A percentile compares a stretch with the other conserved stretches of the same genome.
Conservation (phyloP, 2,113 vertebrate genomes). For the Cervus canadensis region DNA sequence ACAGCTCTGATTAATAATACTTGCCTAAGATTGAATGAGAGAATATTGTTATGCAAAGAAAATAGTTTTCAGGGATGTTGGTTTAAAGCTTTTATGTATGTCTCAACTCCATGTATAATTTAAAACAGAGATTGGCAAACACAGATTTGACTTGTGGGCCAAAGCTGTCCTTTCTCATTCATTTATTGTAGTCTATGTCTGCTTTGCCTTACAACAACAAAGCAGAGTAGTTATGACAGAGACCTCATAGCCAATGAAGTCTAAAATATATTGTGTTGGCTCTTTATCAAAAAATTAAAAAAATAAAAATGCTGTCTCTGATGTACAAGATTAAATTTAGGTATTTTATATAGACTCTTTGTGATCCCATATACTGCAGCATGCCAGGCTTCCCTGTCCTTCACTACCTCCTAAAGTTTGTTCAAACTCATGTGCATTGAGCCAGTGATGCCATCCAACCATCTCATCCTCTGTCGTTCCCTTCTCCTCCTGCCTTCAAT, state of each 20-base stretch:
- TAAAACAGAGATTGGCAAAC: background rate
- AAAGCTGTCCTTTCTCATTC: background rate
- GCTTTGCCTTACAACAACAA: background rate
- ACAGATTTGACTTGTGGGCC: fast-evolving
- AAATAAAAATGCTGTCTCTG: background rate
- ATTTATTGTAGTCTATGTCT: background rate
- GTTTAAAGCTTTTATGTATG: background rate
- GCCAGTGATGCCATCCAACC: background rate
- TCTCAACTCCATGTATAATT: background rate
- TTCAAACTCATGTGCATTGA: background rate
- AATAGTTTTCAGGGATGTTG: background rate
- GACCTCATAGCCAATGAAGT: background rate
- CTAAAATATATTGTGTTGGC: background rate
- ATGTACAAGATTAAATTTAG: background rate
- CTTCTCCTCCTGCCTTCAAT: background rate
- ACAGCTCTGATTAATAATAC: background rate
- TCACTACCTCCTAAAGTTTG: background rate
- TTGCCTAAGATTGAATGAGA: background rate
- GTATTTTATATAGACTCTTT: background rate
- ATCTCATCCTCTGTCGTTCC: background rate
- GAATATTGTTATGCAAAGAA: background rate
- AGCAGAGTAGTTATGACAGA: background rate
- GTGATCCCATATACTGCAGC: background rate
- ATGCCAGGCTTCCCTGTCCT: background rate
- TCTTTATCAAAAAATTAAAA: background rate